phyloP scores from a whole-genome alignment of 2,113 vertebrate genomes.

The Petroica traversi region DNA sequence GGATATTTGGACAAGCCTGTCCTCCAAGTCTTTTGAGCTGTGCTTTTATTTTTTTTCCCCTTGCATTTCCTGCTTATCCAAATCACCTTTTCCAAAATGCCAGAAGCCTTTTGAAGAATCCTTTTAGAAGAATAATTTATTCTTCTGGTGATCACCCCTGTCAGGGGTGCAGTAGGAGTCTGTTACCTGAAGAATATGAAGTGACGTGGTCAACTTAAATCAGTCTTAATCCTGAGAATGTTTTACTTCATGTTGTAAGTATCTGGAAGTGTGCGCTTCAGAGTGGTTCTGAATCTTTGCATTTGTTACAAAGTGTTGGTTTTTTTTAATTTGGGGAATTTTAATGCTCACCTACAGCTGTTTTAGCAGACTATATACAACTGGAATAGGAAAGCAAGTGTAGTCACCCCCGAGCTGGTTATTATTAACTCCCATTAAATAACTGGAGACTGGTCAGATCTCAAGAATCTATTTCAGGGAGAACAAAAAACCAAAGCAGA shows the following conservation, averaged over 20 bases:
- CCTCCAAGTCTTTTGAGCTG: neutral
- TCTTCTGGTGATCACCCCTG: neutral
- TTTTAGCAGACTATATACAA: neutral
- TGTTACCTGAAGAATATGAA: neutral
- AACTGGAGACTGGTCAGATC: neutral
- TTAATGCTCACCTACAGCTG: neutral
- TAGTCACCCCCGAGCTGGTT: neutral
- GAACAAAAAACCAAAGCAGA: neutral
- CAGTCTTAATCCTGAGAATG: neutral
- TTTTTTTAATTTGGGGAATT: neutral
- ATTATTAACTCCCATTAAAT: neutral
- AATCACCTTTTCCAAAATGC: neutral
- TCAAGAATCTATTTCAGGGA: neutral
- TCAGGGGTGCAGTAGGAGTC: neutral
- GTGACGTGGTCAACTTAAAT: neutral
- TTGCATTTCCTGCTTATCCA: neutral
- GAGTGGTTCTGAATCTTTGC: neutral
- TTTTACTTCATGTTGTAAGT: neutral
- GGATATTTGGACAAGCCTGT: neutral
- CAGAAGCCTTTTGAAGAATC: neutral
- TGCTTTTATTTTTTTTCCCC: accelerated
- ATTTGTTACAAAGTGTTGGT: neutral
- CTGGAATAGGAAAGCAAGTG: neutral
- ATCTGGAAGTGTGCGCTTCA: neutral
- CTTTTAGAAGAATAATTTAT: neutral